Evolutionary conservation across 2,888 invertebrate genomes (phyloP).

Genomic region (Steinernema hermaphroditum): DNA sequence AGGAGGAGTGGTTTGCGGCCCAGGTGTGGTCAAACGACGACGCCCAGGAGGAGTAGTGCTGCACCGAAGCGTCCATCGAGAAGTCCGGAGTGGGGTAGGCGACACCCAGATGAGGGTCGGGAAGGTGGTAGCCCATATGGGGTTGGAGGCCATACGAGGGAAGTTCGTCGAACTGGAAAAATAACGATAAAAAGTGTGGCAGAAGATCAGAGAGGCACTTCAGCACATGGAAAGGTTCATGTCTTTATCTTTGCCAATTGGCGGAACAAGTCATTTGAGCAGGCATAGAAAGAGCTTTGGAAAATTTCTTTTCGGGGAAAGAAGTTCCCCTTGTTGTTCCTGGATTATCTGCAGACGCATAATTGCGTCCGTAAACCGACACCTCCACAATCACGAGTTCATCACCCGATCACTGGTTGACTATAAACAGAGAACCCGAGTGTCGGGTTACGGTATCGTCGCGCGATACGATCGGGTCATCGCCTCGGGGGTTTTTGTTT

Average conservation of each 20-base stretch:
- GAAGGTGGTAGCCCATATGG: background rate
- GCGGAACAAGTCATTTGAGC: too few relatives aligned
- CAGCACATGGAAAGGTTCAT: too few relatives aligned
- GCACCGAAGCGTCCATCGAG: background rate
- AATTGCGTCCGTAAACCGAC: background rate
- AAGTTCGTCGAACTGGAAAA: conserved; percentile 4
- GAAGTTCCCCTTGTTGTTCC: too few relatives aligned
- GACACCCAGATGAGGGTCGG: background rate
- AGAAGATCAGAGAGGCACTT: too few relatives aligned
- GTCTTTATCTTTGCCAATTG: too few relatives aligned
- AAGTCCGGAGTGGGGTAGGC: background rate
- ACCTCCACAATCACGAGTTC: conserved; percentile 1
- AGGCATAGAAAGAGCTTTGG: too few relatives aligned
- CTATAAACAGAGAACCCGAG: background rate
- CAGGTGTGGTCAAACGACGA: conserved; percentile 20
- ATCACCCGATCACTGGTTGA: background rate
- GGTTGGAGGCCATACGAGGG: conserved; percentile 7
- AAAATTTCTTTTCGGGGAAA: too few relatives aligned
- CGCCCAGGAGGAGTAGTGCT: background rate
- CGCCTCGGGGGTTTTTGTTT: background rate
- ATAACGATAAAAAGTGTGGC: too few relatives aligned
- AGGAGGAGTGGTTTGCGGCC: background rate
- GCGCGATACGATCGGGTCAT: conserved; percentile 22
- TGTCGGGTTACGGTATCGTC: conserved; percentile 14
- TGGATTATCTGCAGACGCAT: too few relatives aligned